Base-by-base conservation (phyloP, 2,888 invertebrate genomes). In the Colletes collaris region DNA sequence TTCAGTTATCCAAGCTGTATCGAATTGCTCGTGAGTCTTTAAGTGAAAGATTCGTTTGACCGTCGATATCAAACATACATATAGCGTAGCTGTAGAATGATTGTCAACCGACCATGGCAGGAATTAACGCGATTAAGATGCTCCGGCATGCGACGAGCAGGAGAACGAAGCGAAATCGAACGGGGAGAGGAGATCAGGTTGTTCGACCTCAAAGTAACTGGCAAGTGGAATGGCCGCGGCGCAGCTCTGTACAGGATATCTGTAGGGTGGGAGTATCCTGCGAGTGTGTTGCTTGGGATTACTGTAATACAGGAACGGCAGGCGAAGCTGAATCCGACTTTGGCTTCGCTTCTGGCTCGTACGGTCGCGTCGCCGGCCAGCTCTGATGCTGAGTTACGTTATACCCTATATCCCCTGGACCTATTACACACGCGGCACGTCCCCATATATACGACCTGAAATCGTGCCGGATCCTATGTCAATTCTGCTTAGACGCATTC, bases 321-420 rank as follows among this genome's bases (percentile, higher is more conserved):
- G 71, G 60, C 72, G 60, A 66, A 71, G 70, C 72, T 65, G 66
- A 67, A 71, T 62, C 55, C 72, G 58, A 70, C 71, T 71, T 77
- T 66, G 72, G 70, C 69, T 59, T n/a, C 60, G 56, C 58, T 62
- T 62, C 62, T 19, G 56, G 52, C 73, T 69, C 35, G 56, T 60
- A 52, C 50, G 37, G 60, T 52, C 46, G 68, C 56, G 68, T 66
- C 40, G 70, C 76, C 71, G 79, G 76, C 86, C 65, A 79, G 76
- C 86, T 70, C 90, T 92, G 92, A 92, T 92, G 92, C 92, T 92
- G 92, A 93, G 91, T 92, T 93, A 93, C 92, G 91, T 90, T 84
- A 89, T 79, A 75, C 72, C 86, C 90, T 92, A 91, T 92, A 92
- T 92, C 92, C 92, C 90, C 84, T 71, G 87, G 86, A 90, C 89